Conservation (phyloP, 35 echinoderm and acorn worm genomes). For the Ophiothrix spiculata region DNA sequence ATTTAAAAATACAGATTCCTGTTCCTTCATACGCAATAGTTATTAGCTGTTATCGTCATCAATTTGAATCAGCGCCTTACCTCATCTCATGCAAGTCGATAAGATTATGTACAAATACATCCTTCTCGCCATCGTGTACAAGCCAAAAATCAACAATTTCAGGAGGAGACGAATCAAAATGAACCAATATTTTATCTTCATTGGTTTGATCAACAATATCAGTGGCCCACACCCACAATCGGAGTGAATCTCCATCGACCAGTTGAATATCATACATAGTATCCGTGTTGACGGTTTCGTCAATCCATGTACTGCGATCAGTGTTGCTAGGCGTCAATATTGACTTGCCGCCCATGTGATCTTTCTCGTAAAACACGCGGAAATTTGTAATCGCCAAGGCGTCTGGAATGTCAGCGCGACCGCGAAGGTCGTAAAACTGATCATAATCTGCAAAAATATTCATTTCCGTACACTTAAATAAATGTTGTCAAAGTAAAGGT, state of each 20-base stretch:
- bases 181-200: conserved; percentile 14
- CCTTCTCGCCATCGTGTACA: neutral
- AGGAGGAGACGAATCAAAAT: conserved; percentile 39
- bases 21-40: neutral
- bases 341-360: conserved; percentile 1
- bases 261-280: conserved; percentile 17
- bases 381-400: conserved; percentile 17
- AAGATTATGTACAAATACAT: conserved; percentile 13
- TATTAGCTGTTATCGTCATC: neutral
- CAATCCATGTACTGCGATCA: conserved; percentile 14
- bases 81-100: conserved; percentile 22
- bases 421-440: neutral
- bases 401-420: conserved; percentile 31
- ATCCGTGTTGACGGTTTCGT: neutral
- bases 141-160: conserved; percentile 18
- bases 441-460: neutral
- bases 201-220: conserved; percentile 19
- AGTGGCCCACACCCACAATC: conserved; percentile 27
- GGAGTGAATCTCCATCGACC: conserved; percentile 38
- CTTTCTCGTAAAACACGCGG: neutral
- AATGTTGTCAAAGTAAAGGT: neutral
- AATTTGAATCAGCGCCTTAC: neutral
- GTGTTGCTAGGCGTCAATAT: neutral
- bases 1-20: too few relatives aligned
- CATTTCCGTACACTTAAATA: neutral